Evolutionary conservation across 2,113 vertebrate genomes (phyloP).

Genomic region (Hepsetus odoe): DNA sequence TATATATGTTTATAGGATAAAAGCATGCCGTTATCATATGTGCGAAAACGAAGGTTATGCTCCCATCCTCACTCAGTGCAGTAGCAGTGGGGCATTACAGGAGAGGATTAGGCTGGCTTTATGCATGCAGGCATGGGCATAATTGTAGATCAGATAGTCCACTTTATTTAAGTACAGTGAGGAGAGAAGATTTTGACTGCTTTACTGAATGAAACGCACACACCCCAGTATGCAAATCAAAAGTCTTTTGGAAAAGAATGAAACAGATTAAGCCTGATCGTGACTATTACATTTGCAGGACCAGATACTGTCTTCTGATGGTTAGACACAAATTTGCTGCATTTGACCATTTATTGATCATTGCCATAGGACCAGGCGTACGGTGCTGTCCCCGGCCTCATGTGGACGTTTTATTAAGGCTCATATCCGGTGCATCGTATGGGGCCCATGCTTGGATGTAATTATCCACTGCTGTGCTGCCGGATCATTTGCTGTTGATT

Average conservation of each 20-base stretch:
- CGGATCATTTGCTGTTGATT: constrained; percentile 42
- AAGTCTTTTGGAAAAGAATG: constrained; percentile 29
- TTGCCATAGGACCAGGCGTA: not conserved
- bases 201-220: constrained; percentile 13
- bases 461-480: constrained; percentile 40
- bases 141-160: constrained; percentile 37
- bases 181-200: constrained; percentile 27
- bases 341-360: not conserved
- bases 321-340: not conserved
- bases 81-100: constrained; percentile 19
- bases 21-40: constrained; percentile 1
- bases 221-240: constrained; percentile 18
- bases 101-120: constrained; percentile 28
- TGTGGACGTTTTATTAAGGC: not conserved
- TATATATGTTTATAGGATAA: constrained; percentile 38
- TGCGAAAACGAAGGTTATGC: constrained; percentile 11
- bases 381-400: not conserved
- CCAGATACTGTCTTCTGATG: constrained; percentile 42
- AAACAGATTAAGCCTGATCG: constrained; percentile 37
- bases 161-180: constrained; percentile 36
- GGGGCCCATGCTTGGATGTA: constrained; percentile 35
- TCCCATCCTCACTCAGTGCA: constrained; percentile 18
- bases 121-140: constrained; percentile 14
- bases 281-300: constrained; percentile 7
- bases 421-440: constrained; percentile 28